phyloP scores from a whole-genome alignment of 2,888 invertebrate species.

The Ellobium chinense region DNA sequence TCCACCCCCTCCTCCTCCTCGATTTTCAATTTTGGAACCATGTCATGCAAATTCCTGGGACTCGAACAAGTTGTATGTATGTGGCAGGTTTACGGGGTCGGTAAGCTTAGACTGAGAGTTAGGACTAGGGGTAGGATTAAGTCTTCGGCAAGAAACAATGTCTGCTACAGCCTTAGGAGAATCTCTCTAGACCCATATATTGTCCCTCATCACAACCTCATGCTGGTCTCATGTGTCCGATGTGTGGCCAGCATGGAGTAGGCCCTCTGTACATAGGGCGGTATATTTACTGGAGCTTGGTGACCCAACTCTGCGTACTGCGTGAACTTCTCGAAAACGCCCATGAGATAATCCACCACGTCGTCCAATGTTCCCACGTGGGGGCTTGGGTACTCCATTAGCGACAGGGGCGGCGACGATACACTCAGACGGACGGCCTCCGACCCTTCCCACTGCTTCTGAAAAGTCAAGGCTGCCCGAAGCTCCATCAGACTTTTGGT shows the following conservation, averaged over 20 bases:
- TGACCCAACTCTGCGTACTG: constrained; percentile 65
- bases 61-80: no score
- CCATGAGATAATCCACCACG: constrained; percentile 63
- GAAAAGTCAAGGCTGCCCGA: constrained; percentile 69
- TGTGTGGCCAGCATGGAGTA: constrained; percentile 35
- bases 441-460: constrained; percentile 70
- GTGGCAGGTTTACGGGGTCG: no score
- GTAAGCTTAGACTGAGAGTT: no score
- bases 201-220: no score
- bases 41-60: no score
- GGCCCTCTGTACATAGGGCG: constrained; percentile 56
- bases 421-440: constrained; percentile 55
- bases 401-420: constrained; percentile 66
- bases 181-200: no score
- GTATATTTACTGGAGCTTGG: constrained; percentile 66
- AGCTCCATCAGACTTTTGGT: constrained; percentile 74
- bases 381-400: constrained; percentile 63
- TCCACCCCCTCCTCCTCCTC: no score
- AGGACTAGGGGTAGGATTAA: no score
- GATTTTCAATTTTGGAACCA: no score
- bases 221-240: neutral
- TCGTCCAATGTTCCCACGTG: constrained; percentile 57
- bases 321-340: constrained; percentile 64
- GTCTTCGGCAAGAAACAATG: no score
- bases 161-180: no score